Conservation (phyloP, 2,113 vertebrate genomes). For the Prionailurus bengalensis region DNA sequence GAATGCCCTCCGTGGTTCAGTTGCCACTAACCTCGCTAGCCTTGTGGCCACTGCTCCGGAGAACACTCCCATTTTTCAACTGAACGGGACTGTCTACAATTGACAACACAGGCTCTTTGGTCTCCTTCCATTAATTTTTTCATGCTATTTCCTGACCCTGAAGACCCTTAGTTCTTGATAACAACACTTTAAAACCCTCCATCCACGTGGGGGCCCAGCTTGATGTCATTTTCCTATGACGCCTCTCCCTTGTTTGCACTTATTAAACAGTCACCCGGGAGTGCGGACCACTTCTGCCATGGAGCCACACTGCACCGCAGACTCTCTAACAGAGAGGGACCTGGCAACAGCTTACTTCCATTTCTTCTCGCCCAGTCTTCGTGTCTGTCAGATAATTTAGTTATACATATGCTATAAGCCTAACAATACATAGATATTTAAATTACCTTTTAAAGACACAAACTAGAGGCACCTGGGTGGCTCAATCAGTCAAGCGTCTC, state of each 20-base stretch:
- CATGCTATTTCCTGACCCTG: not conserved
- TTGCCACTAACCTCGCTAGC: not conserved
- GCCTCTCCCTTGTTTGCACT: not conserved
- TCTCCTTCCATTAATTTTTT: not conserved
- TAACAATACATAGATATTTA: not conserved
- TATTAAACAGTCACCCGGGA: not conserved
- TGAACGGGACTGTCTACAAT: not conserved
- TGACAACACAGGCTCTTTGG: not conserved
- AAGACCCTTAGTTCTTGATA: not conserved
- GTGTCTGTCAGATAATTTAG: not conserved
- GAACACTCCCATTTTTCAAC: not conserved
- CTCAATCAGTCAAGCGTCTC: no score
- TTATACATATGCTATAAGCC: not conserved
- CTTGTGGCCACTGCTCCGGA: no score
- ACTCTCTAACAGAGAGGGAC: not conserved
- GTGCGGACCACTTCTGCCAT: not conserved
- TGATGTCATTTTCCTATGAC: not conserved
- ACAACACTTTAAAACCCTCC: not conserved
- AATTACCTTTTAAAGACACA: not conserved
- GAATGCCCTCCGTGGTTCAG: no score
- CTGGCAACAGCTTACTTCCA: not conserved
- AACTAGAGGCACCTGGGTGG: no score
- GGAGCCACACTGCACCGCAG: rapidly evolving
- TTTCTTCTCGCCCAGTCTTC: not conserved
- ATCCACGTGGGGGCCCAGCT: not conserved